phyloP scores from a whole-genome alignment of 2,888 invertebrate species.

The Smittia aterrima region DNA sequence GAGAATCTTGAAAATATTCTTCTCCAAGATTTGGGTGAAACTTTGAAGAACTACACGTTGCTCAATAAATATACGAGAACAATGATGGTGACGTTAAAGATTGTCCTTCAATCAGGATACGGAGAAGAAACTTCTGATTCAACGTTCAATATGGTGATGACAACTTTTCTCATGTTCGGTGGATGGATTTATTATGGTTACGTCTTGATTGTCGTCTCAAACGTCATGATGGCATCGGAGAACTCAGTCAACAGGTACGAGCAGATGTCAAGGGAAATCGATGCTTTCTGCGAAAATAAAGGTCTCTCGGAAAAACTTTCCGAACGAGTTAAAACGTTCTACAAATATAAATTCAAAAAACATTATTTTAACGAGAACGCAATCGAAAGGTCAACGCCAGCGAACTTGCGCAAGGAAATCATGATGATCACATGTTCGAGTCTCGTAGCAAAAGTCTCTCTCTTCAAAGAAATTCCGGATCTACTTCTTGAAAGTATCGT shows the following conservation, averaged over 20 bases:
- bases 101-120: slow-evolving; percentile 13
- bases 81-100: slow-evolving; percentile 31
- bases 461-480: slow-evolving; percentile 57
- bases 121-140: slow-evolving; percentile 27
- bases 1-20: slow-evolving; percentile 6
- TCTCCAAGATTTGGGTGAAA: background rate
- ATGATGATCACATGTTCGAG: slow-evolving; percentile 57
- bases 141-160: slow-evolving; percentile 16
- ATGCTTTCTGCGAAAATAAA: slow-evolving; percentile 55
- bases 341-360: slow-evolving; percentile 56
- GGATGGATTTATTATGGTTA: slow-evolving; percentile 35
- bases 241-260: slow-evolving; percentile 55
- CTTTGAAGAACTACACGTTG: slow-evolving; percentile 20
- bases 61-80: slow-evolving; percentile 20
- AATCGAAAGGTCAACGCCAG: slow-evolving; percentile 55
- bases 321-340: slow-evolving; percentile 53
- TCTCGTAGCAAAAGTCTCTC: slow-evolving; percentile 58
- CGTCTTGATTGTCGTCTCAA: background rate
- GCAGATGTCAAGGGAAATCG: slow-evolving; percentile 53
- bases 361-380: slow-evolving; percentile 56
- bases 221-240: background rate
- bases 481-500: slow-evolving; percentile 57
- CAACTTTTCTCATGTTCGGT: slow-evolving; percentile 24
- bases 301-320: slow-evolving; percentile 53
- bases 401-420: slow-evolving; percentile 52